phyloP scores from a whole-genome alignment of 2,113 vertebrate genomes.

The Sitta europaea region DNA sequence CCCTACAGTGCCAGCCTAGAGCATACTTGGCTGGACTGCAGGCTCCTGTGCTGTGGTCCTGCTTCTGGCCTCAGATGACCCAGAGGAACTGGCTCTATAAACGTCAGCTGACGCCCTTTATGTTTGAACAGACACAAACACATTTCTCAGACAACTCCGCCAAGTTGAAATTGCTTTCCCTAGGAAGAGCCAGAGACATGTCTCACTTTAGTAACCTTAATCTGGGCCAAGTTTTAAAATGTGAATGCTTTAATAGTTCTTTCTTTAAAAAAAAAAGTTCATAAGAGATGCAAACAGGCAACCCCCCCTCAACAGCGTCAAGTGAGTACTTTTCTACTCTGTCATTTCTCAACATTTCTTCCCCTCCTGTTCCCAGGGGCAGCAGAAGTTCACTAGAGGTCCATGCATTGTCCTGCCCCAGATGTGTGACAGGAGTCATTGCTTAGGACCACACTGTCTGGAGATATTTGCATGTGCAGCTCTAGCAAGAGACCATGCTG shows the following conservation, averaged over 20 bases:
- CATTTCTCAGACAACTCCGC: background rate
- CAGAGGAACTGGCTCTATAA: background rate
- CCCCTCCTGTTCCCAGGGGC: background rate
- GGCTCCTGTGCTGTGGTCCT: background rate
- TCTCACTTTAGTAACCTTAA: background rate
- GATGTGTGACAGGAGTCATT: background rate
- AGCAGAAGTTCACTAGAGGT: background rate
- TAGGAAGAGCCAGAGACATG: background rate
- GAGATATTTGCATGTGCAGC: background rate
- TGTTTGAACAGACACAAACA: background rate
- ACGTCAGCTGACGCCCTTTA: background rate
- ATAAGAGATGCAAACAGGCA: background rate
- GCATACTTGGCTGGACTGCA: background rate
- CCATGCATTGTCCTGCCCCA: background rate
- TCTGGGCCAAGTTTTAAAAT: background rate
- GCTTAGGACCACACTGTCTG: background rate
- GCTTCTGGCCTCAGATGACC: background rate
- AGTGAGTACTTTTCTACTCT: background rate
- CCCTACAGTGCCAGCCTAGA: background rate
- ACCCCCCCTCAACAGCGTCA: accelerated
- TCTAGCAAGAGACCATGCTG: background rate
- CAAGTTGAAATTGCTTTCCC: background rate
- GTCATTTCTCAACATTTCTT: background rate
- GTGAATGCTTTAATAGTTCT: background rate
- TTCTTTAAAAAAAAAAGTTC: background rate